Percentiles rank a stretch among this genome's conserved stretches.
These are phyloP conservation scores for Salminus brasiliensis DNA, from an alignment of 2,113 vertebrate genomes.

Conservation along the genomic window DNA sequence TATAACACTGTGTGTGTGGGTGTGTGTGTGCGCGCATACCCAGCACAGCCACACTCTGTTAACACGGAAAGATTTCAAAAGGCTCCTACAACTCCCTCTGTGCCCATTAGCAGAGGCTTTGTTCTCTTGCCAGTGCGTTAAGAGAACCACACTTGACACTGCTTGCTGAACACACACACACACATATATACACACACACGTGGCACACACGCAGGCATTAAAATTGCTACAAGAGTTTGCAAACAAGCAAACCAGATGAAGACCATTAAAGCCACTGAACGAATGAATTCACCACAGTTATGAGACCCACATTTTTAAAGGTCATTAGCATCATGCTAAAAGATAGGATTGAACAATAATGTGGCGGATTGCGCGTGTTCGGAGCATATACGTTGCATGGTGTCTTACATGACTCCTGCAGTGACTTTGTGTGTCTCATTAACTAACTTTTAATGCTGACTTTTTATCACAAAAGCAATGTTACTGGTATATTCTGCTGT, in stretches of 20 bases:
- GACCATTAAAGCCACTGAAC: conserved; percentile 43
- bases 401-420: background rate
- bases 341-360: conserved; percentile 8
- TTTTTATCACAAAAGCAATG: background rate
- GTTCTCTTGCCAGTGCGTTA: conserved; percentile 60
- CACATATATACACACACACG: conserved; percentile 47
- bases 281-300: conserved; percentile 51
- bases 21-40: conserved; percentile 27
- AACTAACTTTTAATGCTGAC: background rate
- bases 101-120: conserved; percentile 59
- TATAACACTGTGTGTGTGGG: conserved; percentile 9
- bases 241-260: conserved; percentile 51
- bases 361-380: background rate
- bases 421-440: background rate
- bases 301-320: conserved; percentile 42
- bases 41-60: conserved; percentile 45
- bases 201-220: conserved; percentile 37
- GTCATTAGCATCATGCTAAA: conserved; percentile 39
- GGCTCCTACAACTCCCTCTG: conserved; percentile 46
- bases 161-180: conserved; percentile 48
- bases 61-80: conserved; percentile 52
- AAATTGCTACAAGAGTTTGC: conserved; percentile 12
- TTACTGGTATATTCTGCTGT: background rate
- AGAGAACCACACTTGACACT: conserved; percentile 39
- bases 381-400: conserved; percentile 1